Evolutionary conservation across 1,140 invertebrate genomes (phyloP).

Genomic region (Pteromalus puparum): DNA sequence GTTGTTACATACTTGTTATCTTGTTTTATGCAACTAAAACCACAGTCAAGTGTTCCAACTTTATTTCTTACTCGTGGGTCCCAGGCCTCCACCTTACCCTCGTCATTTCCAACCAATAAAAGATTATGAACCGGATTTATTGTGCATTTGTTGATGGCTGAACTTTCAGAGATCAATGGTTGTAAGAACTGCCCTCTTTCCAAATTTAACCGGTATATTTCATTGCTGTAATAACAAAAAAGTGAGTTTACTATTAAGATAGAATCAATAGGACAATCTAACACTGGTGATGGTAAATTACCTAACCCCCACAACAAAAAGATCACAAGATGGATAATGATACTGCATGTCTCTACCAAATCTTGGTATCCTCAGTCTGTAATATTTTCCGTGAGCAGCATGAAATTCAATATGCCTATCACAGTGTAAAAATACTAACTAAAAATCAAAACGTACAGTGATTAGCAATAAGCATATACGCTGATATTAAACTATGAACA

Average conservation of each 20-base stretch:
- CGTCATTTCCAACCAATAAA: constrained; percentile 90
- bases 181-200: constrained; percentile 96
- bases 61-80: constrained; percentile 88
- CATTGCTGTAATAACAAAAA: constrained; percentile 77
- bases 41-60: constrained; percentile 91
- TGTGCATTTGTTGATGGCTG: constrained; percentile 88
- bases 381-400: constrained; percentile 92
- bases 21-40: constrained; percentile 81
- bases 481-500: constrained; percentile 29
- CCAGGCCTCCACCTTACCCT: constrained; percentile 97
- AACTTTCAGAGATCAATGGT: constrained; percentile 85
- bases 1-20: constrained; percentile 67
- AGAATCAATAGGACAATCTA: constrained; percentile 25
- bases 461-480: constrained; percentile 37
- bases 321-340: constrained; percentile 92
- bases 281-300: constrained; percentile 50
- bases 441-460: constrained; percentile 63
- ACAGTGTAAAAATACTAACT: constrained; percentile 88
- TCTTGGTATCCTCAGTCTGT: constrained; percentile 93
- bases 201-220: constrained; percentile 96
- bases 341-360: constrained; percentile 97
- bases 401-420: constrained; percentile 97
- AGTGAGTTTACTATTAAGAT: constrained; percentile 31
- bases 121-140: constrained; percentile 94
- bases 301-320: constrained; percentile 93